Conservation (phyloP, 1,140 invertebrate species). For the Delia radicum region DNA sequence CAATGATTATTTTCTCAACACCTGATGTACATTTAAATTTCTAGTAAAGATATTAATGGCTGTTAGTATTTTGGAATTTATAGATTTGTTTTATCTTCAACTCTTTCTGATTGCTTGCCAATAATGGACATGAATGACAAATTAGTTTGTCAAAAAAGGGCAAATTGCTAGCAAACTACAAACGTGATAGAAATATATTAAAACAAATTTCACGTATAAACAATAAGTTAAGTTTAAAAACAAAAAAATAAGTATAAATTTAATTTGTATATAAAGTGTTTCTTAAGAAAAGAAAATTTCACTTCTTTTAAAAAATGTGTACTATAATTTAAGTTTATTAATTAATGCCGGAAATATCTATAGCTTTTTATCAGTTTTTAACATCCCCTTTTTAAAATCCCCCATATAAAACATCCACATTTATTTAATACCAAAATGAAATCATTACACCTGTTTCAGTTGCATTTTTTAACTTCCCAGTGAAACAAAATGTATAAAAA, state of each 20-base stretch:
- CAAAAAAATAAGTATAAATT: not conserved
- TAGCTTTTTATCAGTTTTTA: not conserved
- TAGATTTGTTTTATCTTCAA: too few species aligned
- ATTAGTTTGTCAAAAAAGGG: slow-evolving; percentile 9
- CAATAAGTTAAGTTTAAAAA: not conserved
- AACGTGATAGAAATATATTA: slow-evolving; percentile 1
- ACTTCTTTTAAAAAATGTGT: too few species aligned
- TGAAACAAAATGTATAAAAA: not conserved
- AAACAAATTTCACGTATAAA: not conserved
- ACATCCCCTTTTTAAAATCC: not conserved
- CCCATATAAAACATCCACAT: not conserved
- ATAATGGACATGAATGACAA: slow-evolving; percentile 15
- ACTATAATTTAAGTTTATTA: not conserved
- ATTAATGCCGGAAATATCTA: not conserved
- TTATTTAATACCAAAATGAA: not conserved
- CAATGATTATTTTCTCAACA: too few species aligned
- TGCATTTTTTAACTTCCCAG: not conserved
- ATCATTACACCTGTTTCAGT: slow-evolving; percentile 18
- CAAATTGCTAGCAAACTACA: not conserved
- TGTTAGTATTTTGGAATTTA: too few species aligned
- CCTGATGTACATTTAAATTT: too few species aligned
- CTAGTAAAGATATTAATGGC: too few species aligned
- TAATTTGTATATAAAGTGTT: not conserved
- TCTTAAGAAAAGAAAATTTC: not conserved
- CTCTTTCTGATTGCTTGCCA: slow-evolving; percentile 6